phyloP scores from a whole-genome alignment of 2,888 invertebrate genomes.

The Cephus runcator region DNA sequence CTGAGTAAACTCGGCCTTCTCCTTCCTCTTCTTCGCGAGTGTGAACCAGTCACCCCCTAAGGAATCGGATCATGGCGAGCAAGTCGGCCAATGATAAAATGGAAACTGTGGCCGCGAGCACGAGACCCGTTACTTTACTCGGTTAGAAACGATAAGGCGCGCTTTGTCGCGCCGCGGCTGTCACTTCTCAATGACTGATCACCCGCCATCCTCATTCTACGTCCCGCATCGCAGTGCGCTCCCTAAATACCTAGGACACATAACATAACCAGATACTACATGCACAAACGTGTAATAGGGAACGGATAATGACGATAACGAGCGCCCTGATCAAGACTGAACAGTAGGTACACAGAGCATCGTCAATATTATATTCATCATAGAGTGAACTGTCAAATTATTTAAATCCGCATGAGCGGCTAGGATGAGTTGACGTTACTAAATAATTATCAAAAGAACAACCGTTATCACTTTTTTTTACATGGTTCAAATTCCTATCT shows the following conservation, averaged over 20 bases:
- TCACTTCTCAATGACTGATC: constrained; percentile 43
- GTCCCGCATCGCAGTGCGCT: background rate
- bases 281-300: constrained; percentile 23
- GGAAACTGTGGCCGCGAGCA: background rate
- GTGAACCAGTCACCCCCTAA: background rate
- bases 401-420: background rate
- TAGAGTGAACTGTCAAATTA: background rate
- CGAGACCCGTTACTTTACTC: constrained; percentile 1
- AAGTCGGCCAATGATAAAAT: background rate
- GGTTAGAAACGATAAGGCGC: constrained; percentile 33
- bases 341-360: background rate
- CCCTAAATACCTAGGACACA: constrained; percentile 13
- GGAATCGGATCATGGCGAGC: background rate
- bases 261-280: constrained; percentile 19
- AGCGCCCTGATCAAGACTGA: background rate
- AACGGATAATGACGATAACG: constrained; percentile 17
- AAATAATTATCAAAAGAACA: background rate
- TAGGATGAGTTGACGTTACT: background rate
- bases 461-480: background rate
- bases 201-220: constrained; percentile 32
- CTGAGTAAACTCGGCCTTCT: background rate
- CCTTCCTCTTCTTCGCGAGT: background rate
- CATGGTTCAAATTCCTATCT: background rate
- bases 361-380: background rate
- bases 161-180: constrained; percentile 34